Conservation (phyloP, 2,797 vertebrate genomes). For the Serranus cabrilla region DNA sequence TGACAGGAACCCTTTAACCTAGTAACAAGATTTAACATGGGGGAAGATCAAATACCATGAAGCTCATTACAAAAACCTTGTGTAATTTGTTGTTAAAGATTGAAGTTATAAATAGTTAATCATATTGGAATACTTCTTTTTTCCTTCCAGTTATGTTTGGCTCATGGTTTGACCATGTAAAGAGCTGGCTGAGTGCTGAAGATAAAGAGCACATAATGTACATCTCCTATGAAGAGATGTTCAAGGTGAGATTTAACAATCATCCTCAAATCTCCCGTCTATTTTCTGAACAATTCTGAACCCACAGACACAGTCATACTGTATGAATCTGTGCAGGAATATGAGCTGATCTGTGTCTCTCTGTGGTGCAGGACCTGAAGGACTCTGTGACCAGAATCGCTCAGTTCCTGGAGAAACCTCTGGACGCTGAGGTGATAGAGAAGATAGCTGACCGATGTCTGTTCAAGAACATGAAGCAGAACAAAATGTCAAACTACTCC, state of each 20-base stretch:
- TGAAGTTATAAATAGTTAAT: neutral
- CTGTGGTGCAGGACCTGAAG: constrained; percentile 76
- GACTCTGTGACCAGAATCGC: constrained; percentile 71
- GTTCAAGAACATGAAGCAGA: constrained; percentile 87
- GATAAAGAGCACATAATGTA: constrained; percentile 72
- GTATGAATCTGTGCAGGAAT: neutral
- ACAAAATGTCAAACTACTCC: constrained; percentile 87
- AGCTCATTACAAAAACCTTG: neutral
- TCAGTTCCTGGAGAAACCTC: constrained; percentile 76
- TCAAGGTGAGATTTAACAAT: constrained; percentile 61
- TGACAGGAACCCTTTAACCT: neutral
- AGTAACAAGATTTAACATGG: neutral
- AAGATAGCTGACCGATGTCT: constrained; percentile 78
- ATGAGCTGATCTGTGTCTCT: neutral
- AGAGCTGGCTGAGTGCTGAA: constrained; percentile 79
- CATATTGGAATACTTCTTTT: constrained; percentile 8
- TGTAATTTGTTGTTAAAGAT: neutral
- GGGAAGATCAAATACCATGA: neutral
- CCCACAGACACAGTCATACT: neutral
- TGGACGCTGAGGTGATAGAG: constrained; percentile 67
- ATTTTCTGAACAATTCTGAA: neutral
- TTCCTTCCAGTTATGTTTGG: constrained; percentile 78
- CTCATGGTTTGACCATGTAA: constrained; percentile 88
- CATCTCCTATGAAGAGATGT: constrained; percentile 85
- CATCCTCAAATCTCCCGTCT: neutral